Evolutionary conservation across 2,797 vertebrate species (phyloP).

Genomic region (Pipistrellus pygmaeus): DNA sequence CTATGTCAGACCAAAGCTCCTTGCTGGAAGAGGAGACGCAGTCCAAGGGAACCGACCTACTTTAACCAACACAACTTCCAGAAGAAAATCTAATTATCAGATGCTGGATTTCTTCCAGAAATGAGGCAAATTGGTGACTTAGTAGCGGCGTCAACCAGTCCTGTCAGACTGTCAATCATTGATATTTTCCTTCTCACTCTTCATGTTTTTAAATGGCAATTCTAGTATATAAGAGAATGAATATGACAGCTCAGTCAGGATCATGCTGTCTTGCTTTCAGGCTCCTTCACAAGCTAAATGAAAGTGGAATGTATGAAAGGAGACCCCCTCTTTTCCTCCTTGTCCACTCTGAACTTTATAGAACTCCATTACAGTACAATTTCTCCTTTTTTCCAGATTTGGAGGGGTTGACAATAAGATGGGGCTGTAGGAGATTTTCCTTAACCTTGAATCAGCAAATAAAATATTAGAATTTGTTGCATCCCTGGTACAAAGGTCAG

Average conservation of each 20-base stretch:
- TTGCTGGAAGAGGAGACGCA: background rate
- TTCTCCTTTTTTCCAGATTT: background rate
- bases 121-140: constrained; percentile 46
- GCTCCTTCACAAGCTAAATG: background rate
- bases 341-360: background rate
- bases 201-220: constrained; percentile 32
- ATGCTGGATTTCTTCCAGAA: constrained; percentile 56
- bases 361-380: background rate
- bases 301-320: background rate
- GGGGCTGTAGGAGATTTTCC: background rate
- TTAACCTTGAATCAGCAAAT: constrained; percentile 22
- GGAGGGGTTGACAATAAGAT: background rate
- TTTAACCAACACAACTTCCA: constrained; percentile 1
- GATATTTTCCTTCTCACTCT: background rate
- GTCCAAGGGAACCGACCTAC: background rate
- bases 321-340: background rate
- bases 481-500: constrained; percentile 11
- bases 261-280: background rate
- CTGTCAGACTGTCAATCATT: constrained; percentile 44
- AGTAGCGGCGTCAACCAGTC: constrained; percentile 11
- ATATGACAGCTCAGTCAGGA: background rate
- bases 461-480: constrained; percentile 45
- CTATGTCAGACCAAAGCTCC: background rate
- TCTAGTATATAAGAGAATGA: background rate
- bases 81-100: constrained; percentile 23